Conservation (phyloP, 2,888 invertebrate species). For the Merodon equestris region DNA sequence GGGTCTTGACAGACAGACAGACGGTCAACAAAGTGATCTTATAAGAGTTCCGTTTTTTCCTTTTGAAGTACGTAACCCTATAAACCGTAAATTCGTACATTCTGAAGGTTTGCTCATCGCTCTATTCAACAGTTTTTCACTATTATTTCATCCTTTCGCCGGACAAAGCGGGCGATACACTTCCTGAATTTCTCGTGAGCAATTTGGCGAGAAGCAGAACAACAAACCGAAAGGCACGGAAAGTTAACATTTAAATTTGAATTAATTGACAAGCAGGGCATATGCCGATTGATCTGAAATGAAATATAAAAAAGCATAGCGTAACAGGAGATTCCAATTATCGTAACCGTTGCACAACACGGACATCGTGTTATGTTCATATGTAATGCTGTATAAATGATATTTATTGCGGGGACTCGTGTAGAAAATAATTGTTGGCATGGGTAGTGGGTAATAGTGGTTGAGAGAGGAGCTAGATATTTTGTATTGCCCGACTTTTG, state of each 20-base stretch:
- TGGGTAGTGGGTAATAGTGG: constrained; percentile 18
- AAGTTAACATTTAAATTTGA: constrained; percentile 51
- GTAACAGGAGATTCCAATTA: constrained; percentile 49
- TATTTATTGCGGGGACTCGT: constrained; percentile 17
- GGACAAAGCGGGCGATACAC: too few species aligned
- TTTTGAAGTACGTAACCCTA: too few species aligned
- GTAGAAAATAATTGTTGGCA: constrained; percentile 24
- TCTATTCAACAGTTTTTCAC: too few species aligned
- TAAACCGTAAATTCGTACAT: too few species aligned
- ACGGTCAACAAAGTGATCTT: too few species aligned
- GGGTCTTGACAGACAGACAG: too few species aligned
- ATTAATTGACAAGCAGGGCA: constrained; percentile 50
- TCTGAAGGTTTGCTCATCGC: too few species aligned
- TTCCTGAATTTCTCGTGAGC: too few species aligned
- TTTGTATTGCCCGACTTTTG: constrained; percentile 39
- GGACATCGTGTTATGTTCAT: constrained; percentile 21
- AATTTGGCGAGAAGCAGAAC: too few species aligned
- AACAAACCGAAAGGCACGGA: constrained; percentile 33
- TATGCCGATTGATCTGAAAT: constrained; percentile 12
- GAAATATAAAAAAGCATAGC: constrained; percentile 31
- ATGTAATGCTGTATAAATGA: constrained; percentile 24
- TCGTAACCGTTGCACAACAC: constrained; percentile 48
- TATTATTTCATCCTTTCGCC: too few species aligned
- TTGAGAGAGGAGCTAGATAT: neutral
- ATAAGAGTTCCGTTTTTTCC: too few species aligned